Percentiles rank a stretch among this genome's conserved stretches.
phyloP scores from a whole-genome alignment of 2,113 vertebrate species.

The Spilogale gracilis region DNA sequence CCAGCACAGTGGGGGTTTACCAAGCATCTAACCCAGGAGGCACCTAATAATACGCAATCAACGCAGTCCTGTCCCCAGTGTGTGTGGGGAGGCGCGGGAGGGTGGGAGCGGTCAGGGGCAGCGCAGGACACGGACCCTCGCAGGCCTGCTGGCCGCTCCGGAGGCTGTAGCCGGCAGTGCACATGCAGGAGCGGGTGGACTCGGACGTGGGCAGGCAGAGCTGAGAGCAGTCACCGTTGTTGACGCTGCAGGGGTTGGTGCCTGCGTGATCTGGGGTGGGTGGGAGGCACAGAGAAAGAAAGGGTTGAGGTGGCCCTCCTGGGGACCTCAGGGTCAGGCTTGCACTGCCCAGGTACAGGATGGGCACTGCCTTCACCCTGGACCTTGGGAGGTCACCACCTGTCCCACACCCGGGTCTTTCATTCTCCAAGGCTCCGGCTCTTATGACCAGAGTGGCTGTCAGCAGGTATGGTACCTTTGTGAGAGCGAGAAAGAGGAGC shows the following conservation, averaged over 20 bases:
- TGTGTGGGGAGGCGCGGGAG: not conserved
- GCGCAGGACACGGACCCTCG: constrained; percentile 88
- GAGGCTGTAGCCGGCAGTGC: constrained; percentile 97
- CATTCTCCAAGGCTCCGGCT: not conserved
- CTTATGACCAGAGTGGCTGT: not conserved
- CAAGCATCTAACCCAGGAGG: not conserved
- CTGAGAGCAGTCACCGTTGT: constrained; percentile 97
- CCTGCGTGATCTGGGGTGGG: constrained; percentile 77
- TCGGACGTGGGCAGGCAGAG: constrained; percentile 96
- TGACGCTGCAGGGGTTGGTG: constrained; percentile 95
- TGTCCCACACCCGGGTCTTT: not conserved
- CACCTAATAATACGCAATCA: not conserved
- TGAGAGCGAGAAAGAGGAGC: not conserved
- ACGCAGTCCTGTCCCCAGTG: not conserved
- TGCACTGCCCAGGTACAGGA: not conserved
- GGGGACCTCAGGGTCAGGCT: not conserved
- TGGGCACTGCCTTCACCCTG: not conserved
- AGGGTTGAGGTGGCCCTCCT: not conserved
- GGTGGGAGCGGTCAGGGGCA: not conserved
- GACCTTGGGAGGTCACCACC: not conserved
- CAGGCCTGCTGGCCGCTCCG: constrained; percentile 96
- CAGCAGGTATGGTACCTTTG: rapidly evolving
- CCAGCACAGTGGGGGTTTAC: not conserved
- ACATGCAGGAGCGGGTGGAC: constrained; percentile 96
- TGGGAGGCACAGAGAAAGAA: not conserved